Evolutionary conservation across 2,888 invertebrate genomes (phyloP).

Genomic region (Frankliniella fusca): DNA sequence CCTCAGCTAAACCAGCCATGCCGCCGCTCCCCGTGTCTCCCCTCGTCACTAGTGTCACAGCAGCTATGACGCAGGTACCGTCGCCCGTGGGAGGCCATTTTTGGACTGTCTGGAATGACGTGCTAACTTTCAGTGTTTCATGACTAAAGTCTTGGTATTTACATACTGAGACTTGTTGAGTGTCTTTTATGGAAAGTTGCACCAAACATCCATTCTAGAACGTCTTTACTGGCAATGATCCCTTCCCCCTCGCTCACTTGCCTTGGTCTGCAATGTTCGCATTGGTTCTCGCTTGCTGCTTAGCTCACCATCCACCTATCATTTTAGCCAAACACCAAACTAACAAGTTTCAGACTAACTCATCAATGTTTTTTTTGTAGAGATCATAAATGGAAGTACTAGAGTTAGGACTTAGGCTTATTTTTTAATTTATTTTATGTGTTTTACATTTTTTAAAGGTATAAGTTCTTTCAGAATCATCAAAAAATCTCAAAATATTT

Average conservation of each 20-base stretch:
- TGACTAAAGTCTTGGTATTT: not conserved
- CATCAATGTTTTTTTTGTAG: not conserved
- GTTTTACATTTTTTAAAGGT: not conserved
- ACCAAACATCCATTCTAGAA: not conserved
- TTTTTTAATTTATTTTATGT: not conserved
- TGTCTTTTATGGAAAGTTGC: constrained; percentile 1
- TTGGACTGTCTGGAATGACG: constrained; percentile 7
- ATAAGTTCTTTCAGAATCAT: not conserved
- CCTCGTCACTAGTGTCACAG: constrained; percentile 62
- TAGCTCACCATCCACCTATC: constrained; percentile 9
- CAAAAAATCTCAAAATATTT: not conserved
- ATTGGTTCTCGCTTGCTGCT: constrained; percentile 19
- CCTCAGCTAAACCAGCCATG: constrained; percentile 62
- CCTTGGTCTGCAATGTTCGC: constrained; percentile 25
- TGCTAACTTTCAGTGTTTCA: not conserved
- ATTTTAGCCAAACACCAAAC: constrained; percentile 3
- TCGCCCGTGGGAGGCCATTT: constrained; percentile 18
- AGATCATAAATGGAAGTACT: not conserved
- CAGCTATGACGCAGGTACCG: constrained; percentile 51
- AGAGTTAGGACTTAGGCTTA: not conserved
- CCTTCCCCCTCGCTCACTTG: constrained; percentile 4
- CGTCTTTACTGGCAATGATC: not conserved
- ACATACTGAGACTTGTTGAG: not conserved
- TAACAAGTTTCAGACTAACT: constrained; percentile 1
- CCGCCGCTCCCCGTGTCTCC: constrained; percentile 60